These are phyloP conservation scores for Notiomystis cincta DNA, from an alignment of 2,113 vertebrate species.

Conservation along the genomic window DNA sequence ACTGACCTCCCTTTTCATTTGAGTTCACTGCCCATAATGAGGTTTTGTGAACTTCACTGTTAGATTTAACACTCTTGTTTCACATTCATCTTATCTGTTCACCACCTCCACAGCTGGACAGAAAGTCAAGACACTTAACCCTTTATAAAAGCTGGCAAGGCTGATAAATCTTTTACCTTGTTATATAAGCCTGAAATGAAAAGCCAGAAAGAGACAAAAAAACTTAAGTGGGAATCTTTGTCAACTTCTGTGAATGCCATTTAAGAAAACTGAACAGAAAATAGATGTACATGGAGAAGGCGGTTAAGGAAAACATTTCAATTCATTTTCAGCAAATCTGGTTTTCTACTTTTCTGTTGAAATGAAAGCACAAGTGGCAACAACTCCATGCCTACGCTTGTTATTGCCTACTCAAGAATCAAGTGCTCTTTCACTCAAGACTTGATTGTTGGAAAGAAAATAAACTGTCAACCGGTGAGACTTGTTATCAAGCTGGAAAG, in stretches of 20 bases:
- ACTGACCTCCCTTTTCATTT: background rate
- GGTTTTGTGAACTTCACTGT: background rate
- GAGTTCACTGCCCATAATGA: background rate
- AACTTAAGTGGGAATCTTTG: constrained; percentile 7
- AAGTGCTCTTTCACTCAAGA: constrained; percentile 55
- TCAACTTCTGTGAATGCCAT: constrained; percentile 17
- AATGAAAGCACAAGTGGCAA: constrained; percentile 57
- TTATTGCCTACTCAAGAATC: constrained; percentile 62
- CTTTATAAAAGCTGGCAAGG: background rate
- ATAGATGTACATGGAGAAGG: constrained; percentile 1
- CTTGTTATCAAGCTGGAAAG: constrained; percentile 48
- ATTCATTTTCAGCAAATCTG: constrained; percentile 47
- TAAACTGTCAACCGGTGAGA: constrained; percentile 49
- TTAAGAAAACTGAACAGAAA: constrained; percentile 25
- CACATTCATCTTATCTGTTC: background rate
- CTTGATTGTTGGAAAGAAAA: constrained; percentile 57
- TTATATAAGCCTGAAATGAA: background rate
- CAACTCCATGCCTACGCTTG: constrained; percentile 56
- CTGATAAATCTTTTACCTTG: background rate
- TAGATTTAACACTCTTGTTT: background rate
- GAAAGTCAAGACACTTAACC: background rate
- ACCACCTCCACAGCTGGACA: background rate
- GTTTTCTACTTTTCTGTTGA: constrained; percentile 42
- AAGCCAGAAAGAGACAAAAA: background rate
- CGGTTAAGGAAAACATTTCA: constrained; percentile 32